Base-by-base conservation (phyloP, 2,113 vertebrate species). In the Microtus oregoni region DNA sequence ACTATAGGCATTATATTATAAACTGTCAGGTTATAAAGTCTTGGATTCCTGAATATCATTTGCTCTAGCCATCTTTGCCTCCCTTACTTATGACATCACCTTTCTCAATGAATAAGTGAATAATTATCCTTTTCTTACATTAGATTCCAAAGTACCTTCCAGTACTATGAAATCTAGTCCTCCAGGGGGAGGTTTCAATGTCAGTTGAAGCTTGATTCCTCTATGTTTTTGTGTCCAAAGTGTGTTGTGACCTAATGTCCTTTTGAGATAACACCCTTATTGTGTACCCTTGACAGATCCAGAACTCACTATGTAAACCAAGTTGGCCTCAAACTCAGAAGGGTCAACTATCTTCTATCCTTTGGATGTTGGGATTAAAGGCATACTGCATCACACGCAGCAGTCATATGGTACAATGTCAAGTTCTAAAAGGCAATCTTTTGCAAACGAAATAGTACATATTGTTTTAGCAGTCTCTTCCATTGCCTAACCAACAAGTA, bases 101-200 rank as follows among this genome's bases (percentile, higher is more conserved):
- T 65, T 95, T 94, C 17, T 94, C 30, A 12, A 88, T 52, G 17
- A 94, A 35, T 4, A 83, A 89, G 6, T 91, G 30, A 91, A 68
- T 70, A 35, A 67, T 72, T 87, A 81, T 4, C 1, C 35, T 20
- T 82, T 82, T 38, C 11, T 13, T 9, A 58, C 3, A 38, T 24
- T 38, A n/a, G 11, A 14, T 52, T 58, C 12, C 24, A 61, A 28
- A 82, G 3, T 38, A 82, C 22, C 35, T 82, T 82, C 12, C n/a
- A 38, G 24, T n/a, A 82, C 0, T 38, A 3, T 38, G 22, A n/a
- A 52, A 61, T 3, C 35, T 61, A 38, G 22, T 82, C 55, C 8
- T 61, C 19, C 5, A 28, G 55, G 55, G 26, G 7, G 35, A 38
- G 12, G 35, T 26, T 61, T 61, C 12, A 6, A 58, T 11, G 11